phyloP scores from a whole-genome alignment of 2,888 invertebrate genomes.

The Xestia xanthographa region DNA sequence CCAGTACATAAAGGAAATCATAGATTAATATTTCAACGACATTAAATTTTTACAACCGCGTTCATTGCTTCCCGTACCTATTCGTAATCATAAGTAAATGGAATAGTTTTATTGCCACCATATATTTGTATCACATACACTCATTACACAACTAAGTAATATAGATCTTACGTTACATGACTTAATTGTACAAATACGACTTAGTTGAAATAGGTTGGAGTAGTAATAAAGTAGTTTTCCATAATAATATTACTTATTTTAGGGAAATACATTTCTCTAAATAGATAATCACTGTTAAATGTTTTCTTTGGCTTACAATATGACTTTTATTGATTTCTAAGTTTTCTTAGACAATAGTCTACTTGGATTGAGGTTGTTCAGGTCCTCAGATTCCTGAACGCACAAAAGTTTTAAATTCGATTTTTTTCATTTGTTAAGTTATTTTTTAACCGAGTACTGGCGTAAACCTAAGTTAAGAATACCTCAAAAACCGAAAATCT shows the following conservation, averaged over 20 bases:
- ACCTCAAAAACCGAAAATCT: not conserved
- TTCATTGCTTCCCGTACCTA: slow-evolving; percentile 48
- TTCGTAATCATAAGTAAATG: slow-evolving; percentile 21
- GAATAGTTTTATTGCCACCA: slow-evolving; percentile 30
- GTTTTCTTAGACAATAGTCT: not conserved
- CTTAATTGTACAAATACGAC: slow-evolving; percentile 22
- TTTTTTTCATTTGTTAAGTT: too few relatives aligned
- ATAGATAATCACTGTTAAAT: not conserved
- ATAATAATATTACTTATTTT: not conserved
- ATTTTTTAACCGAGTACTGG: not conserved
- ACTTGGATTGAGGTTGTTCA: not conserved
- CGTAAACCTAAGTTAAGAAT: not conserved
- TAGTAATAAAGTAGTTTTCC: not conserved
- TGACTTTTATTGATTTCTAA: not conserved
- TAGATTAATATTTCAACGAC: slow-evolving; percentile 20
- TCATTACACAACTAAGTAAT: slow-evolving; percentile 29
- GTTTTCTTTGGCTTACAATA: not conserved
- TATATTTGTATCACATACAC: slow-evolving; percentile 31
- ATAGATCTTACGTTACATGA: not conserved
- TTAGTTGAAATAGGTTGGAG: slow-evolving; percentile 2
- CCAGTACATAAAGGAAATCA: slow-evolving; percentile 2
- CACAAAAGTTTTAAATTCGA: not conserved
- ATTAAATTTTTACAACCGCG: slow-evolving; percentile 37
- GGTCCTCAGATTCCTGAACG: not conserved
- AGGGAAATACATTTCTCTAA: not conserved